A percentile compares a stretch with the other conserved stretches of the same genome.
Evolutionary conservation across 1,140 invertebrate species (phyloP).

Genomic region (Drosophila bocki): DNA sequence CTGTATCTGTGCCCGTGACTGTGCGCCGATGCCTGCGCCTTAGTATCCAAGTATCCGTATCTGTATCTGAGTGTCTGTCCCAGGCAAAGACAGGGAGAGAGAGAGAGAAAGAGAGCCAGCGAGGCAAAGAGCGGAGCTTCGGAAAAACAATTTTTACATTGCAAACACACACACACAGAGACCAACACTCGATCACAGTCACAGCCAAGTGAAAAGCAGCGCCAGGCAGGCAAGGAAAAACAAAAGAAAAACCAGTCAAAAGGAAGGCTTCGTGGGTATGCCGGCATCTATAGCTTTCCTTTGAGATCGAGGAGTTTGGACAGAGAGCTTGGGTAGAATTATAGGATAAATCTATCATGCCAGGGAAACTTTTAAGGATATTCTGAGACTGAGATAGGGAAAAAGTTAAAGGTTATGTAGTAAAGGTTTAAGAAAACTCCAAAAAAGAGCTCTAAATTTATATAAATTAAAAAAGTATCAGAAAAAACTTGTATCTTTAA

Average conservation of each 20-base stretch:
- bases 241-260: slow-evolving; percentile 1
- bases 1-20: slow-evolving; percentile 23
- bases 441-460: not conserved
- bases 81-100: slow-evolving; percentile 15
- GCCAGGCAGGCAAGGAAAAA: slow-evolving; percentile 15
- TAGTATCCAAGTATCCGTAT: slow-evolving; percentile 9
- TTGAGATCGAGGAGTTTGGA: not conserved
- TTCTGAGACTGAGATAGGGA: not conserved
- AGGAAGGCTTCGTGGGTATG: not conserved
- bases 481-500: not conserved
- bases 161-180: slow-evolving; percentile 1
- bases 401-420: not conserved
- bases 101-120: slow-evolving; percentile 5
- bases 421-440: too few species aligned
- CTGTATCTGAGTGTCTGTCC: slow-evolving; percentile 19
- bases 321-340: too few species aligned
- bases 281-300: too few species aligned
- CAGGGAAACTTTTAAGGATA: not conserved
- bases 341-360: too few species aligned
- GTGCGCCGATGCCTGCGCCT: slow-evolving; percentile 1
- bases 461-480: not conserved
- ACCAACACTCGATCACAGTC: slow-evolving; percentile 1
- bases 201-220: slow-evolving; percentile 28
- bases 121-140: slow-evolving; percentile 69
- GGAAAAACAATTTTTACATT: slow-evolving; percentile 48